These are phyloP conservation scores for Condylura cristata DNA, from an alignment of 2,113 vertebrate genomes.

Conservation along the genomic window DNA sequence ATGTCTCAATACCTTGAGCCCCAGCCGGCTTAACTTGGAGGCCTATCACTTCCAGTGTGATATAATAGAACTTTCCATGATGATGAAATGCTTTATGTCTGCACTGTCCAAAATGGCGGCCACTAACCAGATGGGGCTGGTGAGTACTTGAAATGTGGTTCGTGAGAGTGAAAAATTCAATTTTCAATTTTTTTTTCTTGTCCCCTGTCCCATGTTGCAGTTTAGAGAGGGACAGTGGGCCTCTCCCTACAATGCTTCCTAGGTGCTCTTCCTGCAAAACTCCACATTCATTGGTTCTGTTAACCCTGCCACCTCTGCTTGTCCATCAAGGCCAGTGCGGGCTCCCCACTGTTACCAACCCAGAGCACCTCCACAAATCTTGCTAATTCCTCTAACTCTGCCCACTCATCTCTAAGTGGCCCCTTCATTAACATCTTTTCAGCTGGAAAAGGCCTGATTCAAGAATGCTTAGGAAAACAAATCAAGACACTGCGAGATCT, in stretches of 20 bases:
- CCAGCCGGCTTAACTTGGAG: not conserved
- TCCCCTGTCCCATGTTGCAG: not conserved
- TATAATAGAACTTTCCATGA: not conserved
- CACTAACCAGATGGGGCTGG: not conserved
- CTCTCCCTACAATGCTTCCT: rapidly evolving
- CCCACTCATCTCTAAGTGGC: not conserved
- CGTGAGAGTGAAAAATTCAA: not conserved
- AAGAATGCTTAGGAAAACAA: not conserved
- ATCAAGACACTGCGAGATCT: not conserved
- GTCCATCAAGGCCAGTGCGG: not conserved
- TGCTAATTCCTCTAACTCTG: not conserved
- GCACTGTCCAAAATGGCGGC: not conserved
- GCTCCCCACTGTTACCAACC: not conserved
- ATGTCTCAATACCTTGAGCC: not conserved
- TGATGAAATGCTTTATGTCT: not conserved
- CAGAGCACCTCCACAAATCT: not conserved
- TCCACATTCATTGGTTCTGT: not conserved
- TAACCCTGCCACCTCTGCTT: not conserved
- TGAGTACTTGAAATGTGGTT: not conserved
- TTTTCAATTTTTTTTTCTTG: not conserved
- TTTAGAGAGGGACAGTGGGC: not conserved
- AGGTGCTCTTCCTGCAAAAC: not conserved
- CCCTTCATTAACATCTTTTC: not conserved
- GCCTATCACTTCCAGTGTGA: not conserved
- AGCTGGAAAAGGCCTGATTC: not conserved